Percentiles rank a stretch among this genome's conserved stretches.
These are phyloP conservation scores for Euclidia mi DNA, from an alignment of 2,888 invertebrate genomes.

Conservation along the genomic window DNA sequence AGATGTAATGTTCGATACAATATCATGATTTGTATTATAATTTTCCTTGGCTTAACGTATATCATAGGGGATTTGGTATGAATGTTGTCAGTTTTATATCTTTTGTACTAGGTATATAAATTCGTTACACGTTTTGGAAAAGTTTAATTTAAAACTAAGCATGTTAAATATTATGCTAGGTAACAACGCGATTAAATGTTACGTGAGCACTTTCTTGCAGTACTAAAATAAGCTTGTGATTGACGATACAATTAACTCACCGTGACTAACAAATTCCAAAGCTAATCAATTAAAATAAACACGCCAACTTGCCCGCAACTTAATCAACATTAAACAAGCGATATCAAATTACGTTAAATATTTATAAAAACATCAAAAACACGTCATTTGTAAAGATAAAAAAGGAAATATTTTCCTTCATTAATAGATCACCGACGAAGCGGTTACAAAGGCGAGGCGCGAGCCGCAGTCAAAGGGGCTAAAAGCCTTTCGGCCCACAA, in stretches of 20 bases:
- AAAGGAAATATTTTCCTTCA: slow-evolving; percentile 79
- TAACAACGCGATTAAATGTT: background rate
- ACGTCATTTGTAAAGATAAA: slow-evolving; percentile 56
- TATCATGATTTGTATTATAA: slow-evolving; percentile 10
- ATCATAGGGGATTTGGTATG: slow-evolving; percentile 3
- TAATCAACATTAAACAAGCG: slow-evolving; percentile 51
- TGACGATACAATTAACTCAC: slow-evolving; percentile 16
- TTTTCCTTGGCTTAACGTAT: background rate
- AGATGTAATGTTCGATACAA: slow-evolving; percentile 19
- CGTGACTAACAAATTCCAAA: slow-evolving; percentile 24
- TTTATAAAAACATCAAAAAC: slow-evolving; percentile 49
- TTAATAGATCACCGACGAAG: slow-evolving; percentile 86
- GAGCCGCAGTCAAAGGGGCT: slow-evolving; percentile 79
- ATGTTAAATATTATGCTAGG: background rate
- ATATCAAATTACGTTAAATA: slow-evolving; percentile 55
- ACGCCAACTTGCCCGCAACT: slow-evolving; percentile 28
- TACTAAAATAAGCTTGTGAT: slow-evolving; percentile 1
- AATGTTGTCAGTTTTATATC: slow-evolving; percentile 2
- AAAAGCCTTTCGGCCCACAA: slow-evolving; percentile 88
- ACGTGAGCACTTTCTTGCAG: background rate
- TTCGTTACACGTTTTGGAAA: background rate
- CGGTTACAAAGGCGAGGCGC: slow-evolving; percentile 77
- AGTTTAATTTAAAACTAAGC: background rate
- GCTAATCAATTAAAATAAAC: slow-evolving; percentile 41
- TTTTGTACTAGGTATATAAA: background rate